These are phyloP conservation scores for Gymnoscopelus braueri DNA, from an alignment of 2,797 vertebrate species.

Conservation along the genomic window DNA sequence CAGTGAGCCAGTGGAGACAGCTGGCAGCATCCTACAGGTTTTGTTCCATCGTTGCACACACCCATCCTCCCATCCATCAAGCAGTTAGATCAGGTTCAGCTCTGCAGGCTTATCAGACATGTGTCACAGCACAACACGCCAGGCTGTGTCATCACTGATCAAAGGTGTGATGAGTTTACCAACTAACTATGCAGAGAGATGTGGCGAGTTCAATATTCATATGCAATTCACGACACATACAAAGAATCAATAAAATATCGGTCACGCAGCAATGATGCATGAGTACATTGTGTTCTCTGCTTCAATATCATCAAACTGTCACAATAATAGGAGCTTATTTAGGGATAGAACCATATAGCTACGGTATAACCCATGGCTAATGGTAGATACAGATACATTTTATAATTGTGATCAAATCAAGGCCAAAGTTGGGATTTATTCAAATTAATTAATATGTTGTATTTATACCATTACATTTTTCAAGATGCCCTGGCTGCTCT, in stretches of 20 bases:
- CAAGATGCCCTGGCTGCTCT: too few relatives aligned
- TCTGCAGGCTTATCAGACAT: slow-evolving; percentile 7
- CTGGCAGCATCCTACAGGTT: slow-evolving; percentile 13
- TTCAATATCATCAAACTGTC: slow-evolving; percentile 11
- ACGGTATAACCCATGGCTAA: too few relatives aligned
- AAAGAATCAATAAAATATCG: neutral
- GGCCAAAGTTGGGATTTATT: too few relatives aligned
- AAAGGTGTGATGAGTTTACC: slow-evolving; percentile 18
- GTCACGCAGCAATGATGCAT: neutral
- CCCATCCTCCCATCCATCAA: slow-evolving; percentile 27
- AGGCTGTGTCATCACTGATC: slow-evolving; percentile 25
- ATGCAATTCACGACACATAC: neutral
- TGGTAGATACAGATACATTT: too few relatives aligned
- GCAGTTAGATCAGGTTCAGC: neutral
- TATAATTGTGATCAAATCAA: too few relatives aligned
- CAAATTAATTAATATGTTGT: too few relatives aligned
- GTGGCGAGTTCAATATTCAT: slow-evolving; percentile 31
- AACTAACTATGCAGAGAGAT: neutral
- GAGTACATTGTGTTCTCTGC: too few relatives aligned
- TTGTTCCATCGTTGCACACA: slow-evolving; percentile 3
- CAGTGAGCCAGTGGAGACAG: slow-evolving; percentile 30
- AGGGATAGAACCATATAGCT: neutral
- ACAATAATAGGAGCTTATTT: neutral
- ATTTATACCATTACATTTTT: too few relatives aligned
- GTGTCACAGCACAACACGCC: slow-evolving; percentile 23